Evolutionary conservation across 2,797 vertebrate genomes (phyloP).

Genomic region (Malacoraja senta): DNA sequence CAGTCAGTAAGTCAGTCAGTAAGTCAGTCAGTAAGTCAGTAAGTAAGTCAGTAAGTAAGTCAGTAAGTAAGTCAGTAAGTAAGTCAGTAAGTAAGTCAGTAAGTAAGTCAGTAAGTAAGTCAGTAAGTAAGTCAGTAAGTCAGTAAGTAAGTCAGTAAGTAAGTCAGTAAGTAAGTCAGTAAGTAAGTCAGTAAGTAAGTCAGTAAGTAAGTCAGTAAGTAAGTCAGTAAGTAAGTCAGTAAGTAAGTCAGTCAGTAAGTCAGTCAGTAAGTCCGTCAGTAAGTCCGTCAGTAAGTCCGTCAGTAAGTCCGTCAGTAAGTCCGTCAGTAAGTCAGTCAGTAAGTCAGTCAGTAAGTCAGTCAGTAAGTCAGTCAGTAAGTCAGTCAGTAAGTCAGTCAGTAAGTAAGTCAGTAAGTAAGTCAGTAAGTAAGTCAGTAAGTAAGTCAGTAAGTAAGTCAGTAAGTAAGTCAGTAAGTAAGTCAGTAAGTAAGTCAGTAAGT

Average conservation of each 20-base stretch:
- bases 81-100: not conserved
- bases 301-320: not conserved
- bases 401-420: too few relatives aligned
- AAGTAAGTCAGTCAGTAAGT: not conserved
- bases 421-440: too few relatives aligned
- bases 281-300: not conserved
- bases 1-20: not conserved
- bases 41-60: not conserved
- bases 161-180: not conserved
- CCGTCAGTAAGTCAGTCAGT: not conserved
- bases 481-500: not conserved
- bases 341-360: too few relatives aligned
- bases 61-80: not conserved
- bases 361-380: too few relatives aligned
- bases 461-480: not conserved
- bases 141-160: not conserved
- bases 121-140: not conserved
- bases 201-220: not conserved
- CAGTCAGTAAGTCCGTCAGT: not conserved
- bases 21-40: not conserved
- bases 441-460: too few relatives aligned
- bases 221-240: not conserved
- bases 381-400: too few relatives aligned
- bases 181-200: not conserved
- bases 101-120: not conserved